Evolutionary conservation across 2,797 vertebrate genomes (phyloP).

Genomic region (Acropternis orthonyx): DNA sequence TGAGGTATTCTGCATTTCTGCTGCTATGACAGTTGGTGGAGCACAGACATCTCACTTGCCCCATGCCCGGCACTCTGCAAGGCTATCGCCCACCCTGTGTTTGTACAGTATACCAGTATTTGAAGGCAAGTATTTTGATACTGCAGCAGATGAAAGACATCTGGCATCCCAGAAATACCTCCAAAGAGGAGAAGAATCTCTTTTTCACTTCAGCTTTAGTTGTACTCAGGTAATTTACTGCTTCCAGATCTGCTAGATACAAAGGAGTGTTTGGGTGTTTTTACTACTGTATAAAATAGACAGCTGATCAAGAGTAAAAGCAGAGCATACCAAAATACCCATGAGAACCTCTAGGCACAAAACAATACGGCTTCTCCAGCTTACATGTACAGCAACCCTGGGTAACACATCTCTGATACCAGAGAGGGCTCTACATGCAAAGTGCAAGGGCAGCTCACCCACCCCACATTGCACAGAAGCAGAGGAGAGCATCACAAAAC

Average conservation of each 20-base stretch:
- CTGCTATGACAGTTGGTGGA: neutral
- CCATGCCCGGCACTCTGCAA: accelerated
- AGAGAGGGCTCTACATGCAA: neutral
- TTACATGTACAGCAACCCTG: neutral
- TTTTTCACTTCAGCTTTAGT: neutral
- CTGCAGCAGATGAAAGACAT: neutral
- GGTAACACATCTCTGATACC: accelerated
- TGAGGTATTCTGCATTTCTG: accelerated
- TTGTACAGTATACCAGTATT: neutral
- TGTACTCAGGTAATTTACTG: neutral
- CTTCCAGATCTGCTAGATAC: neutral
- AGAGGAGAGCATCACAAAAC: neutral
- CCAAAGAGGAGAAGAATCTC: neutral
- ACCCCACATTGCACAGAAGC: neutral
- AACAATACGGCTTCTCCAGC: accelerated
- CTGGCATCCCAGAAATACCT: neutral
- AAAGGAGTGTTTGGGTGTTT: neutral
- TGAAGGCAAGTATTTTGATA: neutral
- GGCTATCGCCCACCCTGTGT: accelerated
- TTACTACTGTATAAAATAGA: neutral
- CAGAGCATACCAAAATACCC: neutral
- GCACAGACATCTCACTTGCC: accelerated
- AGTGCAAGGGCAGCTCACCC: neutral
- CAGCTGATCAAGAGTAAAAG: neutral
- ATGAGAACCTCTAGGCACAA: neutral